Evolutionary conservation across 2,888 invertebrate genomes (phyloP).

Genomic region (Trichogramma evanescens): DNA sequence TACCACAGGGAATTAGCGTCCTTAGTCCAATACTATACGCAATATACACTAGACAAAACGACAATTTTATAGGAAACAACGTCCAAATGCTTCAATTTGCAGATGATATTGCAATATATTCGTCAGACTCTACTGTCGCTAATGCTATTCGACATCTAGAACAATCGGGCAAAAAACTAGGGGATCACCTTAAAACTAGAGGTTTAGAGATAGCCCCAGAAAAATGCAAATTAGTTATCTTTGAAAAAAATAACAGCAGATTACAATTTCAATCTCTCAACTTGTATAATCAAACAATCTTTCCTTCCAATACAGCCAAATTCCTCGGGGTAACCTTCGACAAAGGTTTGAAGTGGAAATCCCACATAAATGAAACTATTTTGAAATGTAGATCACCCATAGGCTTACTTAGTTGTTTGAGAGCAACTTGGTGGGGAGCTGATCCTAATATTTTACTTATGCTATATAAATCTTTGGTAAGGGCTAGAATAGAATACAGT

Average conservation of each 20-base stretch:
- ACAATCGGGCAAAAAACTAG: background rate
- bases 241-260: slow-evolving; percentile 4
- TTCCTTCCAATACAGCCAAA: background rate
- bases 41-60: background rate
- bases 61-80: background rate
- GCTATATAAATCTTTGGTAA: slow-evolving; percentile 16
- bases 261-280: background rate
- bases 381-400: slow-evolving; percentile 9
- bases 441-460: slow-evolving; percentile 12
- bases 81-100: slow-evolving; percentile 15
- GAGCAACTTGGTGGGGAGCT: slow-evolving; percentile 21
- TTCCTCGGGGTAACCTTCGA: slow-evolving; percentile 2
- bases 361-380: slow-evolving; percentile 10
- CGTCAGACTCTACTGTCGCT: background rate
- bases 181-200: background rate
- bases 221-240: slow-evolving; percentile 18
- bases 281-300: background rate
- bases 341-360: slow-evolving; percentile 3
- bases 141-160: too few relatives aligned
- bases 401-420: slow-evolving; percentile 12
- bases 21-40: slow-evolving; percentile 13
- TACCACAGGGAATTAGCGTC: slow-evolving; percentile 16
- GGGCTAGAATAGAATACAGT: slow-evolving; percentile 21
- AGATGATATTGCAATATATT: slow-evolving; percentile 15
- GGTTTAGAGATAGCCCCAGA: slow-evolving; percentile 9